Conservation (phyloP, 2,113 vertebrate genomes). For the Notarius lentiginosus region DNA sequence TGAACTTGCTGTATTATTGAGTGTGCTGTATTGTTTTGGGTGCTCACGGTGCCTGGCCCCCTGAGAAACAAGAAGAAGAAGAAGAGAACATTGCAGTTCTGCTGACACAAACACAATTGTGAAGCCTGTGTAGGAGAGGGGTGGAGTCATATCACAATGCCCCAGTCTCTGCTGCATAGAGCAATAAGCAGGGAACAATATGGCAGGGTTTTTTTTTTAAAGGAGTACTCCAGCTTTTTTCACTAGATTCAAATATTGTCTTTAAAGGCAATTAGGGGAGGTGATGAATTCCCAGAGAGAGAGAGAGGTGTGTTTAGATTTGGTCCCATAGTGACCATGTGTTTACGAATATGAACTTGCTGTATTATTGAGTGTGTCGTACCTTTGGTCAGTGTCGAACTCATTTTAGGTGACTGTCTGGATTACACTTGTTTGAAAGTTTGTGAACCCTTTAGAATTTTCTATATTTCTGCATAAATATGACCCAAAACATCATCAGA, state of each 20-base stretch:
- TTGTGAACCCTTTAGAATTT: no score
- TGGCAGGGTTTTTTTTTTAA: not conserved
- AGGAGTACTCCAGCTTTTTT: slow-evolving; percentile 8
- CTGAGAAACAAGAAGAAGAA: slow-evolving; percentile 11
- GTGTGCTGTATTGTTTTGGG: slow-evolving; percentile 23
- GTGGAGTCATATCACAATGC: slow-evolving; percentile 29
- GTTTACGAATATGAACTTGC: slow-evolving; percentile 31
- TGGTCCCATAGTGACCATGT: slow-evolving; percentile 39
- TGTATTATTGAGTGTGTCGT: not conserved
- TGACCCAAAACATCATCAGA: no score
- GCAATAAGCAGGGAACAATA: not conserved
- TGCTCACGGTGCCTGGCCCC: slow-evolving; percentile 24
- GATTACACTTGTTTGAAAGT: not conserved
- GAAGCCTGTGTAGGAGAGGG: slow-evolving; percentile 26
- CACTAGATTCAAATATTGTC: not conserved
- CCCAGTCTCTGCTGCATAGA: not conserved
- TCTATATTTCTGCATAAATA: no score
- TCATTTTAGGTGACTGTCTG: not conserved
- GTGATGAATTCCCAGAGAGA: slow-evolving; percentile 12
- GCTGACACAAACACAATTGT: slow-evolving; percentile 48
- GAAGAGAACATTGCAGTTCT: slow-evolving; percentile 18
- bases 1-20: not conserved
- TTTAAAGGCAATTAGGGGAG: slow-evolving; percentile 36
- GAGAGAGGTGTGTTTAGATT: slow-evolving; percentile 28
- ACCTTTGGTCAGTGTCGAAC: not conserved